These are phyloP conservation scores for Gobius niger DNA, from an alignment of 2,113 vertebrate genomes.

Conservation along the genomic window DNA sequence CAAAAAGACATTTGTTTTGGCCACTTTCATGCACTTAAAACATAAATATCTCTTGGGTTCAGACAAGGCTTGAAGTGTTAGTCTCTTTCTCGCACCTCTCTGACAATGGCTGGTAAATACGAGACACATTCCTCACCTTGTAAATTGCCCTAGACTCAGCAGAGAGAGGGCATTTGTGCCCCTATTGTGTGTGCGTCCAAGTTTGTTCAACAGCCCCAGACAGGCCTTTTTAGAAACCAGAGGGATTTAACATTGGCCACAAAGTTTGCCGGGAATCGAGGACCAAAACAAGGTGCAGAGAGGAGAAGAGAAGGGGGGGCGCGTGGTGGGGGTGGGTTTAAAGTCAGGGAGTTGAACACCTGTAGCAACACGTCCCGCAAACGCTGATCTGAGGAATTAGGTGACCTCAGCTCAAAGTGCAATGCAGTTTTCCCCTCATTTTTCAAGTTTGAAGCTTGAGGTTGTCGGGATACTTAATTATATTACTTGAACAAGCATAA, in stretches of 20 bases:
- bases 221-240: constrained; percentile 38
- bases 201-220: constrained; percentile 52
- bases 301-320: background rate
- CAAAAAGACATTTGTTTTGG: background rate
- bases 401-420: constrained; percentile 37
- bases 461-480: background rate
- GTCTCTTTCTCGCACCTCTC: constrained; percentile 52
- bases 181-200: constrained; percentile 5
- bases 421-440: constrained; percentile 1
- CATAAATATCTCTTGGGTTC: background rate
- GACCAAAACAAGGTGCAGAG: background rate
- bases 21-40: background rate
- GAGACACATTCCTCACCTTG: constrained; percentile 65
- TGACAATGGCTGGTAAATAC: constrained; percentile 53
- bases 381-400: constrained; percentile 51
- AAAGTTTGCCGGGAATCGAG: constrained; percentile 19
- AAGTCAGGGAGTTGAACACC: constrained; percentile 56
- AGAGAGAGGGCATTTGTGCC: constrained; percentile 30
- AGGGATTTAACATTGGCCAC: constrained; percentile 25
- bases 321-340: constrained; percentile 12
- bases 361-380: constrained; percentile 65
- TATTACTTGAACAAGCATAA: too few species aligned
- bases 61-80: background rate
- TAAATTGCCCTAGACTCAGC: constrained; percentile 46
- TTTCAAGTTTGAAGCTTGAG: background rate